These are phyloP conservation scores for Myotis yumanensis DNA, from an alignment of 2,113 vertebrate species.

Conservation along the genomic window DNA sequence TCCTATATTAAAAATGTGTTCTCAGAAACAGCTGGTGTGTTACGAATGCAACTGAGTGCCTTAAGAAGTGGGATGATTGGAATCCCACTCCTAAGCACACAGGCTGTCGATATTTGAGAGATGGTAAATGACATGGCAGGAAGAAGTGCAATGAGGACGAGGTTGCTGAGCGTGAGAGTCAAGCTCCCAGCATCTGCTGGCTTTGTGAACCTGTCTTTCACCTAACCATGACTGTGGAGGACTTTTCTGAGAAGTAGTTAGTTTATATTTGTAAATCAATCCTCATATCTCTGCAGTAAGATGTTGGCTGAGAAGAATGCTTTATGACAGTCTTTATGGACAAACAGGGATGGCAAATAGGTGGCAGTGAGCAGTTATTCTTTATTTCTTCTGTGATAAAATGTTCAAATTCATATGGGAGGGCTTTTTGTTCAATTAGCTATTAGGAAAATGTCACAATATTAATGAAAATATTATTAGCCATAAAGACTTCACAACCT, in stretches of 20 bases:
- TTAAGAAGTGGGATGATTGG: conserved; percentile 67
- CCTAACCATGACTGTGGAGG: background rate
- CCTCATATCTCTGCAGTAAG: conserved; percentile 29
- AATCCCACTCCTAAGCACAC: conserved; percentile 62
- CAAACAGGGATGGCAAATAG: background rate
- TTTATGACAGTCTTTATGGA: conserved; percentile 3
- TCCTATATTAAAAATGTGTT: conserved; percentile 69
- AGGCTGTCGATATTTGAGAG: conserved; percentile 60
- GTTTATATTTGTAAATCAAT: conserved; percentile 14
- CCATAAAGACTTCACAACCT: background rate
- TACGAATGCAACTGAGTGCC: conserved; percentile 66
- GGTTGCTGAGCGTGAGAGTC: background rate
- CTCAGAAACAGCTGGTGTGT: conserved; percentile 69
- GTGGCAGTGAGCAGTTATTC: background rate
- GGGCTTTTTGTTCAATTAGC: background rate
- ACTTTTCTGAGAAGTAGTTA: background rate
- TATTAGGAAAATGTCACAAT: background rate
- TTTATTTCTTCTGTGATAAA: conserved; percentile 40
- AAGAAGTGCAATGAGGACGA: background rate
- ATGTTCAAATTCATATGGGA: background rate
- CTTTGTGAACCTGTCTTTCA: background rate
- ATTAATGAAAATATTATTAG: background rate
- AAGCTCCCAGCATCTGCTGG: background rate
- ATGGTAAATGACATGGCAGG: conserved; percentile 59
- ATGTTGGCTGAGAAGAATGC: background rate